phyloP scores from a whole-genome alignment of 2,797 vertebrate genomes.

The Sparus aurata region DNA sequence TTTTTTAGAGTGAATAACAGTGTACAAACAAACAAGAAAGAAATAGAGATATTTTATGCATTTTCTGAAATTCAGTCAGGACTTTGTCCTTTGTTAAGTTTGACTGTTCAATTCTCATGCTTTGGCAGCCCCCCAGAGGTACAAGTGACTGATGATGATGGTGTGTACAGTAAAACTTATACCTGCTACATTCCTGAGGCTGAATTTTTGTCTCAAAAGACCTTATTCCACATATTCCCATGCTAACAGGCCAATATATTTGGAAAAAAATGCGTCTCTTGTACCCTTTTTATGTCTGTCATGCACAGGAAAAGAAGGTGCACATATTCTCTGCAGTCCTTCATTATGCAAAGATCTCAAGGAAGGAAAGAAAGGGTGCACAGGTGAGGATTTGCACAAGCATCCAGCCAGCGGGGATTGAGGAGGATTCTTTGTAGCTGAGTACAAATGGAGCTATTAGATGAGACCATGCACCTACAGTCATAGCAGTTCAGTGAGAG shows the following conservation, averaged over 20 bases:
- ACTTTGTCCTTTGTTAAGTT: conserved; percentile 4
- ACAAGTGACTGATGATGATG: conserved; percentile 35
- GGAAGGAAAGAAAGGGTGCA: not conserved
- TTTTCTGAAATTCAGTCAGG: not conserved
- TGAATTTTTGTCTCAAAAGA: conserved; percentile 39
- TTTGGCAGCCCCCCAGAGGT: conserved; percentile 18
- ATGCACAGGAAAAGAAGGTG: not conserved
- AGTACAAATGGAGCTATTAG: conserved; percentile 12
- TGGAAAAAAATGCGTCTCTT: not conserved
- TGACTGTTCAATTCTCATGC: conserved; percentile 3
- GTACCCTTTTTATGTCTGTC: conserved; percentile 61
- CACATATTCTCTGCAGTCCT: conserved; percentile 2
- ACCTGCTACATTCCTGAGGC: conserved; percentile 22
- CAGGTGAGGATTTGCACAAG: conserved; percentile 8
- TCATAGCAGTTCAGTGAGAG: not conserved
- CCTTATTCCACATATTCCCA: conserved; percentile 12
- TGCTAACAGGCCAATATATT: conserved; percentile 5
- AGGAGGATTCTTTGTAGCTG: not conserved
- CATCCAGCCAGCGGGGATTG: not conserved
- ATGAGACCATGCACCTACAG: not conserved
- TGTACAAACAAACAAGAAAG: not conserved
- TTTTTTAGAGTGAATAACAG: not conserved
- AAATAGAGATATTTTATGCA: not conserved
- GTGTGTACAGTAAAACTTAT: not conserved
- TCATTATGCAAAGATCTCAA: conserved; percentile 2